Evolutionary conservation across 2,113 vertebrate genomes (phyloP), one percentile per base, ranked within the genome.

Genomic region (Semicossyphus pulcher): DNA sequence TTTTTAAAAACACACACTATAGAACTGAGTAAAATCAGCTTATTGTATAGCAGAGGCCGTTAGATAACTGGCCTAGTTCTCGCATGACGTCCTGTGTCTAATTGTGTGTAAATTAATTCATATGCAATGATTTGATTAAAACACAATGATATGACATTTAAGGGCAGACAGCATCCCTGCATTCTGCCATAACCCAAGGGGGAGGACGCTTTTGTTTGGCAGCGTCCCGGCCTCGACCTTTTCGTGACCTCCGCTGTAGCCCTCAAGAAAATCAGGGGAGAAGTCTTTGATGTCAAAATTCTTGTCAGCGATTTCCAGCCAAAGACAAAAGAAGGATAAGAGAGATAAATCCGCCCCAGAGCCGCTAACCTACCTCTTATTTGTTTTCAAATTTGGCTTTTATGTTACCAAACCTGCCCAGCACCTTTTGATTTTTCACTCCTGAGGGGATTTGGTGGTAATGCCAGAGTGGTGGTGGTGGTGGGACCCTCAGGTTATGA

Each of bases 401-500:
- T 49, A 39, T 12, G 0, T 75, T 56, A 15, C 49, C 48, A 78
- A 84, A 81, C 65, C 15, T 28, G 14, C 32, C 52, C 12, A 21
- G 32, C 45, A 62, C 58, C 44, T 79, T n/a, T 79, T 85, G 63
- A 79, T 59, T 77, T 57, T 77, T 45, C 34, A 64, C 52, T 80
- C 70, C 57, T 62, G 80, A 45, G 76, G 37, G 76, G 64, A 73
- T 74, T 75, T 76, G 60, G 54, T 64, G 64, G 58, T 84, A 81
- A 64, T 82, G 70, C 67, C 77, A 51, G 59, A 64, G 65, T 72
- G 53, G 41, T 44, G 18, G 61, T 77, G 62, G 75, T 44, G 18
- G 61, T 77, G 62, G 75, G 86, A 84, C 90, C 87, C 81, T 74
- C 72, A 82, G 80, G 88, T 92, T 91, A 91, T 93, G 89, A 92